Conservation (phyloP, 2,113 vertebrate species). For the Larimichthys crocea region DNA sequence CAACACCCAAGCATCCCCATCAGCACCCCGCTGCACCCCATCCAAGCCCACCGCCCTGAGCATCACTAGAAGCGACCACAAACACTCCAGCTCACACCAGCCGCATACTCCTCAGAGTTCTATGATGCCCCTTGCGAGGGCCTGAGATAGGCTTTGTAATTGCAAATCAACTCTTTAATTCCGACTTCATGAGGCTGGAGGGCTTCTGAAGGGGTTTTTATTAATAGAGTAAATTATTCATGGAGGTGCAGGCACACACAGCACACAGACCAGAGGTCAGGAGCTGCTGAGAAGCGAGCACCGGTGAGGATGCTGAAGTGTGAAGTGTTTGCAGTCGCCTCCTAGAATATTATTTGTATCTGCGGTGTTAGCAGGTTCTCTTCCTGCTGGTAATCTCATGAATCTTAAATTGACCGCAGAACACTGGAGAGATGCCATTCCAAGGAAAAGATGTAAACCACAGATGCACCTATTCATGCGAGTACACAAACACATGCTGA, state of each 20-base stretch:
- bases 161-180: slow-evolving; percentile 85
- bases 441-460: slow-evolving; percentile 7
- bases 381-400: slow-evolving; percentile 56
- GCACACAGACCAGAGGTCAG: slow-evolving; percentile 71
- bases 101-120: slow-evolving; percentile 48
- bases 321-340: slow-evolving; percentile 62
- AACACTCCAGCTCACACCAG: slow-evolving; percentile 40
- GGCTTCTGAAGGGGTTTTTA: slow-evolving; percentile 77
- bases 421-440: slow-evolving; percentile 18
- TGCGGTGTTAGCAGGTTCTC: slow-evolving; percentile 27
- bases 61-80: slow-evolving; percentile 60
- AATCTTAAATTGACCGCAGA: slow-evolving; percentile 55
- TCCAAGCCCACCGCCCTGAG: slow-evolving; percentile 19
- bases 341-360: slow-evolving; percentile 50
- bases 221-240: slow-evolving; percentile 84
- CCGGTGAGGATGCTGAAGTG: slow-evolving; percentile 34
- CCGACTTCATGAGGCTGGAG: slow-evolving; percentile 77
- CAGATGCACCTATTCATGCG: background rate
- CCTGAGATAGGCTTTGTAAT: slow-evolving; percentile 76
- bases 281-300: slow-evolving; percentile 65
- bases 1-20: background rate
- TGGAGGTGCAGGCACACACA: slow-evolving; percentile 70
- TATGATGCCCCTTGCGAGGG: slow-evolving; percentile 55
- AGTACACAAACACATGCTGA: slow-evolving; percentile 7
- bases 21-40: background rate